phyloP scores from a whole-genome alignment of 2,113 vertebrate genomes.

The Danio rerio region DNA sequence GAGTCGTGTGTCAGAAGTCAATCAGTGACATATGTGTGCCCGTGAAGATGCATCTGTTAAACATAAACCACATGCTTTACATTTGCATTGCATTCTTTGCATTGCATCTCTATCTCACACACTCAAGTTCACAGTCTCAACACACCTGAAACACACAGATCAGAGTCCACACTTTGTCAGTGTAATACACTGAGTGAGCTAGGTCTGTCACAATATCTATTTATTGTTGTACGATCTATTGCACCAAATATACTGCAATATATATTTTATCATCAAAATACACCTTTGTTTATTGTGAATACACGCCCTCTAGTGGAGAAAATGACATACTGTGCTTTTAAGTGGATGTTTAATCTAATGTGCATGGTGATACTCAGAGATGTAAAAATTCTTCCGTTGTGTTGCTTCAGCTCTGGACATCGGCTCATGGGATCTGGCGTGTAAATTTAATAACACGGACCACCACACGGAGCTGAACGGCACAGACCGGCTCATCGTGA shows the following conservation, averaged over 20 bases:
- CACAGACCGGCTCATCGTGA: conserved; percentile 79
- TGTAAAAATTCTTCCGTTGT: neutral
- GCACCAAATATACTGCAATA: too few species aligned
- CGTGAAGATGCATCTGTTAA: conserved; percentile 31
- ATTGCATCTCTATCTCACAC: neutral
- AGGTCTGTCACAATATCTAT: too few species aligned
- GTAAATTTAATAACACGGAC: conserved; percentile 80
- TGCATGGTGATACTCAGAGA: neutral
- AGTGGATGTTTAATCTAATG: neutral
- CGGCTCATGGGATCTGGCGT: conserved; percentile 80
- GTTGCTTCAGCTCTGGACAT: conserved; percentile 81
- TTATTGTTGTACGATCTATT: too few species aligned
- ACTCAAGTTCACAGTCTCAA: neutral
- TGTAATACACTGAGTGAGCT: neutral
- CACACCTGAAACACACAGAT: neutral
- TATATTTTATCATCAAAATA: too few species aligned
- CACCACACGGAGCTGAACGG: conserved; percentile 84
- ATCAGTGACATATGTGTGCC: neutral
- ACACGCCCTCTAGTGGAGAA: too few species aligned
- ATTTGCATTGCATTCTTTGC: conserved; percentile 5
- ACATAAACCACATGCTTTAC: conserved; percentile 28
- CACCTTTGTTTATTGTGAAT: too few species aligned
- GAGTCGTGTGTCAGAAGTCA: neutral
- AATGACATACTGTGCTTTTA: too few species aligned
- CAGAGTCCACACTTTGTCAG: neutral